Conservation (phyloP, 2,113 vertebrate species). For the Plectropomus leopardus region DNA sequence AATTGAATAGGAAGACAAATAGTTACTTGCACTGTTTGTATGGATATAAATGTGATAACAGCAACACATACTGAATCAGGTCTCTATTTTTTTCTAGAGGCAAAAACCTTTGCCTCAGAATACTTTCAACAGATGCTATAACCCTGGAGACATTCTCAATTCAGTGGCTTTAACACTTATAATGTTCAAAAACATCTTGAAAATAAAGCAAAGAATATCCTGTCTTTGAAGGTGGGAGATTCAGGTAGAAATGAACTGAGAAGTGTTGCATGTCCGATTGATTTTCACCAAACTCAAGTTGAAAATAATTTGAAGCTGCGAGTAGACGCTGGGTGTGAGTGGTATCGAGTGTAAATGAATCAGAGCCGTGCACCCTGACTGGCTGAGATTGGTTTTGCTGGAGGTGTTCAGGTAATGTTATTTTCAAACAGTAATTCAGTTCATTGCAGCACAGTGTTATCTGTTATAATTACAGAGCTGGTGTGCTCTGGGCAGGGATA, state of each 20-base stretch:
- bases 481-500: neutral
- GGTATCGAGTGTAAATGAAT: conserved; percentile 32
- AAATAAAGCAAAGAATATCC: too few relatives aligned
- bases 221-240: neutral
- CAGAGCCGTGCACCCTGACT: conserved; percentile 6
- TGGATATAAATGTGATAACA: too few relatives aligned
- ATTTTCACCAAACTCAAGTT: conserved; percentile 36
- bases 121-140: too few relatives aligned
- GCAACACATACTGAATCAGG: too few relatives aligned
- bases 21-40: too few relatives aligned
- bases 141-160: too few relatives aligned
- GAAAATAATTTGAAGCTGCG: conserved; percentile 31
- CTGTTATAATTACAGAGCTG: conserved; percentile 6
- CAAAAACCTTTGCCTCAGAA: too few relatives aligned
- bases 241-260: neutral
- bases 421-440: conserved; percentile 24
- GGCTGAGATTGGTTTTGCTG: conserved; percentile 26
- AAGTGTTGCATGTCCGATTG: conserved; percentile 21
- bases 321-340: conserved; percentile 12
- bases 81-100: too few relatives aligned
- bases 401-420: conserved; percentile 17
- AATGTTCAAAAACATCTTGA: too few relatives aligned
- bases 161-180: too few relatives aligned
- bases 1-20: too few relatives aligned
- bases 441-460: conserved; percentile 8